Evolutionary conservation across 2,888 invertebrate genomes (phyloP).

Genomic region (Choristoneura rosaceana): DNA sequence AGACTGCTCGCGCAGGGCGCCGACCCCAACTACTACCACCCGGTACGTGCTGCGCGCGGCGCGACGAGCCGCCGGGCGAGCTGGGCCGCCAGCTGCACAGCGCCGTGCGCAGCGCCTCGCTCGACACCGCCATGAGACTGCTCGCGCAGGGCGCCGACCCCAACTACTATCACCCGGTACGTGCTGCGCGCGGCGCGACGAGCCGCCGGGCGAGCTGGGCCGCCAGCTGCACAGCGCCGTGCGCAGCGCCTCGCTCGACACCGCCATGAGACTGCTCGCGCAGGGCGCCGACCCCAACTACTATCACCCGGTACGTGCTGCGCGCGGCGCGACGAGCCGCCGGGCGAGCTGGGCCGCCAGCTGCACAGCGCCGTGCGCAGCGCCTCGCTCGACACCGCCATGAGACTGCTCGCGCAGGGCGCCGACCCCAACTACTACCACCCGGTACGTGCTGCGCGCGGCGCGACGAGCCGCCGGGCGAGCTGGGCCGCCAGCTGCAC

Average conservation of each 20-base stretch:
- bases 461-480: too few species aligned
- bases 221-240: conserved; percentile 86
- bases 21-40: conserved; percentile 17
- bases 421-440: conserved; percentile 50
- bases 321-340: background rate
- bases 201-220: background rate
- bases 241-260: conserved; percentile 4
- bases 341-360: conserved; percentile 85
- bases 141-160: conserved; percentile 98
- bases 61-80: conserved; percentile 90
- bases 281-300: background rate
- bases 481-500: too few species aligned
- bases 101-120: conserved; percentile 96
- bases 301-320: conserved; percentile 64
- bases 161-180: conserved; percentile 90
- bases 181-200: background rate
- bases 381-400: conserved; percentile 4
- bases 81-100: conserved; percentile 97
- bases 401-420: background rate
- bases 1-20: conserved; percentile 13
- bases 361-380: conserved; percentile 75
- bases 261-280: background rate
- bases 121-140: conserved; percentile 97
- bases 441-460: conserved; percentile 88
- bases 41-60: conserved; percentile 84